Conservation (phyloP, 2,888 invertebrate genomes). For the Stenurella melanura region DNA sequence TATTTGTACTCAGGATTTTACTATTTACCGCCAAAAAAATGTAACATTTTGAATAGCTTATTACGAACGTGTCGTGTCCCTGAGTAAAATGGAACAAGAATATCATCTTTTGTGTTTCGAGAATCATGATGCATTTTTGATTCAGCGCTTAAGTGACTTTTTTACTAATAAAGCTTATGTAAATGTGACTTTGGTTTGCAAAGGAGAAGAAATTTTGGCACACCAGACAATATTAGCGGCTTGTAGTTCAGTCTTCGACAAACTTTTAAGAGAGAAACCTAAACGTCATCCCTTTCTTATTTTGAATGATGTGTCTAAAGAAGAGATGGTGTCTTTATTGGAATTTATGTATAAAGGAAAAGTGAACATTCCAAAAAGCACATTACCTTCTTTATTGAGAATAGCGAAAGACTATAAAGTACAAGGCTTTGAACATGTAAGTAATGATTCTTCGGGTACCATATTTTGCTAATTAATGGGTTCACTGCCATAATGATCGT, state of each 20-base stretch:
- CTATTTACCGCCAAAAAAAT: no score
- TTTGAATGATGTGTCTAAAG: slow-evolving; percentile 12
- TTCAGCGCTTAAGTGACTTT: background rate
- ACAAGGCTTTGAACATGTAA: background rate
- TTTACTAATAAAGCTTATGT: background rate
- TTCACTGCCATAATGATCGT: no score
- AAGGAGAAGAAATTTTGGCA: background rate
- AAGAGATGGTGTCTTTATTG: background rate
- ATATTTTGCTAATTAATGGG: no score
- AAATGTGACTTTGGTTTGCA: slow-evolving; percentile 23
- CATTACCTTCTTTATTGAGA: background rate
- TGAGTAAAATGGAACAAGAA: no score
- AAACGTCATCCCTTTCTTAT: slow-evolving; percentile 6
- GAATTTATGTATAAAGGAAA: slow-evolving; percentile 23
- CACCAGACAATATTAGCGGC: slow-evolving; percentile 19
- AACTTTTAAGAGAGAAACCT: background rate
- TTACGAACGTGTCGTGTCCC: no score
- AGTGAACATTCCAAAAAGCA: background rate
- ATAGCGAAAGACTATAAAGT: background rate
- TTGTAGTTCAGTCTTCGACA: slow-evolving; percentile 13
- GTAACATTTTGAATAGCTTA: no score
- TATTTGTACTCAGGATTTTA: no score
- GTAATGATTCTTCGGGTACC: background rate
- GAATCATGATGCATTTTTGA: background rate
- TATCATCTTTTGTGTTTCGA: background rate